Evolutionary conservation across 2,888 invertebrate genomes (phyloP).

Genomic region (Meiosimyza decipiens): DNA sequence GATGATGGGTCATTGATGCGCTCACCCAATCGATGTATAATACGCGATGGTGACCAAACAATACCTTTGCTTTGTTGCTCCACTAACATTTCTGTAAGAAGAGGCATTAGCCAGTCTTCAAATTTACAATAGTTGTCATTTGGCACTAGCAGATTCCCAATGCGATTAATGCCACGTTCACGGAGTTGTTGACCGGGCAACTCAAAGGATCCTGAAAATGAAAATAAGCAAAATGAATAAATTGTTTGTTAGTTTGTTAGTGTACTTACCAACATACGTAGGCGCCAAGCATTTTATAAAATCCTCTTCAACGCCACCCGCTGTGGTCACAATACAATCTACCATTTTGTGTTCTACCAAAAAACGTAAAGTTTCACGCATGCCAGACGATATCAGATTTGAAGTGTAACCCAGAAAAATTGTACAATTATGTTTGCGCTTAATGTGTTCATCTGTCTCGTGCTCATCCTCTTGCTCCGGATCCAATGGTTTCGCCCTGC

Average conservation of each 20-base stretch:
- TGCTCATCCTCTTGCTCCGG: constrained; percentile 75
- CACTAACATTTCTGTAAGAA: constrained; percentile 87
- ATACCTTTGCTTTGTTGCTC: constrained; percentile 82
- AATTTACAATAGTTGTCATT: constrained; percentile 98
- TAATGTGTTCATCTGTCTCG: constrained; percentile 84
- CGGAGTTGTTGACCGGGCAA: constrained; percentile 83
- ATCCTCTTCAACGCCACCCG: constrained; percentile 98
- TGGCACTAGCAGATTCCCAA: constrained; percentile 94
- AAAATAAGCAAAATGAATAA: background rate
- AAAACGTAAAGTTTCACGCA: constrained; percentile 91
- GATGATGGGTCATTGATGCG: constrained; percentile 91
- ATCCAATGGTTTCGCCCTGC: constrained; percentile 76
- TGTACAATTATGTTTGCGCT: constrained; percentile 84
- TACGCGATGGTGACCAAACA: constrained; percentile 92
- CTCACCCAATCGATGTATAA: constrained; percentile 84
- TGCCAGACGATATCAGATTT: constrained; percentile 94
- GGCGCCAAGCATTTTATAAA: constrained; percentile 98
- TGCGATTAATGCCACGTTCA: constrained; percentile 84
- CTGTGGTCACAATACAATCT: constrained; percentile 97
- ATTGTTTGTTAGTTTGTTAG: background rate
- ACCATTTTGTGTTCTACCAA: constrained; percentile 87
- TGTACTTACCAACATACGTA: constrained; percentile 80
- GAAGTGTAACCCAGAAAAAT: constrained; percentile 98
- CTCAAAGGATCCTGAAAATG: constrained; percentile 75
- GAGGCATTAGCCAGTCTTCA: constrained; percentile 95